Conservation (phyloP, 1,140 invertebrate species). For the Lamellibrachia luymesi region DNA sequence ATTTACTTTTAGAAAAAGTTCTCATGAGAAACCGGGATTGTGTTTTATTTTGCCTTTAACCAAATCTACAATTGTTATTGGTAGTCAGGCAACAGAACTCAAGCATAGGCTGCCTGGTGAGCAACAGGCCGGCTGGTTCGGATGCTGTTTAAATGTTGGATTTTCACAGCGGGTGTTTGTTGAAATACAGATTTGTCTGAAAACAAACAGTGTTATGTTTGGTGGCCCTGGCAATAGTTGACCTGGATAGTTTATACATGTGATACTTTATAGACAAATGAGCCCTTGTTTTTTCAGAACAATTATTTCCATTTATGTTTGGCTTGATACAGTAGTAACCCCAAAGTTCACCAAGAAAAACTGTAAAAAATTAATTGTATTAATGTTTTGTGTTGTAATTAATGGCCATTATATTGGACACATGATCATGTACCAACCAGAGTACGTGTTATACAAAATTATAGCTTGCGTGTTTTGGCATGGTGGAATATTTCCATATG, state of each 20-base stretch:
- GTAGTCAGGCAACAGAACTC: not conserved
- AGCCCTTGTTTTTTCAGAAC: not conserved
- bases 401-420: not conserved
- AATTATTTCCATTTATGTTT: not conserved
- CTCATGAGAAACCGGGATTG: too few species aligned
- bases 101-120: not conserved
- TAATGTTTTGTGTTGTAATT: not conserved
- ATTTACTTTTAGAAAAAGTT: too few species aligned
- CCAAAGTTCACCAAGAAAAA: not conserved
- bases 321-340: not conserved
- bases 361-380: not conserved
- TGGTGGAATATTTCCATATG: not conserved
- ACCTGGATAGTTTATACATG: not conserved
- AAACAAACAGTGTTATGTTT: not conserved
- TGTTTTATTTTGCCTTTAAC: not conserved
- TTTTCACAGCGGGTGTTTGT: not conserved
- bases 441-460: not conserved
- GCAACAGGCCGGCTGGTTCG: not conserved
- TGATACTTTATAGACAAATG: not conserved
- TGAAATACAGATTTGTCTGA: slow-evolving; percentile 5
- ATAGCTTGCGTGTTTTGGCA: not conserved
- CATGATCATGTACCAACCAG: not conserved
- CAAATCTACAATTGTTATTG: not conserved
- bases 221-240: not conserved
- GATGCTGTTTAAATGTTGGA: not conserved